phyloP scores from a whole-genome alignment of 2,113 vertebrate species.

The Pseudorasbora parva region DNA sequence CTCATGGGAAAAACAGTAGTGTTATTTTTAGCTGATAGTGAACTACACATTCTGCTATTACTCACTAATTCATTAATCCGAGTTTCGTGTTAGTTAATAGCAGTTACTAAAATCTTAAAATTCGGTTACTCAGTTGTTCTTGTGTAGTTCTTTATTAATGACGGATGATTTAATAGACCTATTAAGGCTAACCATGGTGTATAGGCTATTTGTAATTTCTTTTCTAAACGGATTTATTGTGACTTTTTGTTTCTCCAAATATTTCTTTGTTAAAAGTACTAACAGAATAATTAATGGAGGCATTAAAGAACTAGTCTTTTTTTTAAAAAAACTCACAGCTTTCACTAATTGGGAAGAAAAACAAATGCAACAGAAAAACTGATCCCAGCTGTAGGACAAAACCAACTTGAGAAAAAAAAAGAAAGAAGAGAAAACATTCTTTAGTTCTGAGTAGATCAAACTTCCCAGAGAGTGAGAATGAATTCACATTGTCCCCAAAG shows the following conservation, averaged over 20 bases:
- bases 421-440: background rate
- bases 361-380: background rate
- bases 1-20: no score
- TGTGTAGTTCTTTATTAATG: no score
- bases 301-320: background rate
- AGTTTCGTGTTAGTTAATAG: no score
- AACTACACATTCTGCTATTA: no score
- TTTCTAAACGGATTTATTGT: background rate
- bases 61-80: no score
- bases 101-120: no score
- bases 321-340: background rate
- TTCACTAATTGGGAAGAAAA: background rate
- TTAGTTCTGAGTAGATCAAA: conserved; percentile 29
- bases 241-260: background rate
- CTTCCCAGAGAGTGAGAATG: conserved; percentile 22
- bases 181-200: no score
- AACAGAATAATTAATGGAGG: background rate
- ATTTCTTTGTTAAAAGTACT: background rate
- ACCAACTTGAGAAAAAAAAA: background rate
- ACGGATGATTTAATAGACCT: no score
- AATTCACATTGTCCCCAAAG: conserved; percentile 42
- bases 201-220: background rate
- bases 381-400: background rate
- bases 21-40: no score
- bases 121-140: no score